Percentiles rank a stretch among this genome's conserved stretches.
Conservation (phyloP, 2,797 vertebrate species). For the Rhinatrema bivittatum region DNA sequence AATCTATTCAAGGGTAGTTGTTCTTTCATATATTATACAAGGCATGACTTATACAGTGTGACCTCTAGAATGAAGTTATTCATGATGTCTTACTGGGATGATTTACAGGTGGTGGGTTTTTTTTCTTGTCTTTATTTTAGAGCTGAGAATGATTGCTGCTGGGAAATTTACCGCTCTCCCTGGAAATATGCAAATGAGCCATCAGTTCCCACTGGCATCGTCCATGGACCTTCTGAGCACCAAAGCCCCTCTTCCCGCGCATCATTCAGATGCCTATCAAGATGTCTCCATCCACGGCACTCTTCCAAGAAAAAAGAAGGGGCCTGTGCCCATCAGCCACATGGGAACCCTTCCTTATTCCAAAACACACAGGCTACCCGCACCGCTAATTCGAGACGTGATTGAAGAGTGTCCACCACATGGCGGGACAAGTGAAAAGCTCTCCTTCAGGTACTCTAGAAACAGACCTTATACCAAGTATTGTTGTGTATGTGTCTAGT, state of each 20-base stretch:
- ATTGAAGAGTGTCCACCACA: conserved; percentile 63
- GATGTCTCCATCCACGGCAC: conserved; percentile 87
- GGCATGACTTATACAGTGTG: neutral
- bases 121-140: conserved; percentile 44
- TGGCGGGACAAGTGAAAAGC: conserved; percentile 27
- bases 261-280: conserved; percentile 55
- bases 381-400: conserved; percentile 57
- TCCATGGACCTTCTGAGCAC: conserved; percentile 90
- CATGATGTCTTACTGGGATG: neutral
- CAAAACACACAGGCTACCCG: conserved; percentile 42
- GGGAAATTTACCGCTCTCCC: conserved; percentile 88
- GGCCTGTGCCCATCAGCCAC: conserved; percentile 41
- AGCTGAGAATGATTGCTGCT: conserved; percentile 85
- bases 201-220: conserved; percentile 71
- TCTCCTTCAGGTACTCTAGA: conserved; percentile 67
- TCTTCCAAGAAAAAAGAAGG: conserved; percentile 84
- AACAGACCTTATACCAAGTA: too few relatives aligned
- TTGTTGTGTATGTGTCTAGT: neutral
- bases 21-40: conserved; percentile 1
- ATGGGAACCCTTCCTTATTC: conserved; percentile 39
- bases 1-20: neutral
- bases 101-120: conserved; percentile 4
- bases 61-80: conserved; percentile 1
- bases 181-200: conserved; percentile 68
- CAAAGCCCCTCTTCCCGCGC: conserved; percentile 53